Percentiles rank a stretch among this genome's conserved stretches.
These are phyloP conservation scores for Ceyx cyanopectus DNA, from an alignment of 2,113 vertebrate genomes.

Conservation along the genomic window DNA sequence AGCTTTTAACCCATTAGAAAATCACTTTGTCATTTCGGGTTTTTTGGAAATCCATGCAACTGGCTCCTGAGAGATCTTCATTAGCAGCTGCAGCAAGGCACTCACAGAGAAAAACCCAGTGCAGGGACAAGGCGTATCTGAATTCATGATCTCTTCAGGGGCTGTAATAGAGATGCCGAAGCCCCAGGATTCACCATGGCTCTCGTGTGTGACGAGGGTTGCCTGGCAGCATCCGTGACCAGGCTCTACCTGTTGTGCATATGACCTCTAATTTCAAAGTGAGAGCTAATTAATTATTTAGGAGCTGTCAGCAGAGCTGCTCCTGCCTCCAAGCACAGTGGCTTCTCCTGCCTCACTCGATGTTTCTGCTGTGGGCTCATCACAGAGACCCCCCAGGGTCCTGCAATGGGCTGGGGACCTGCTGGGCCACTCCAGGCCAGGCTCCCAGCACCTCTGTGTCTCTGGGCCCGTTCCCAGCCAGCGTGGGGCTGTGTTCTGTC, in stretches of 20 bases:
- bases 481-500: accelerated
- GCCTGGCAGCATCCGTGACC: not conserved
- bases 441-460: accelerated
- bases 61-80: not conserved
- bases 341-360: not conserved
- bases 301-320: conserved; percentile 25
- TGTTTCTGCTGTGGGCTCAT: not conserved
- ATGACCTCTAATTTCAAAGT: conserved; percentile 37
- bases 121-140: not conserved
- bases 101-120: not conserved
- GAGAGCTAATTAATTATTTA: conserved; percentile 68
- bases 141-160: not conserved
- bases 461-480: accelerated
- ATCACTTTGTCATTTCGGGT: not conserved
- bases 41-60: not conserved
- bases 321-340: not conserved
- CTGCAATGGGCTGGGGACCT: accelerated
- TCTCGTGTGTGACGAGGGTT: conserved; percentile 24
- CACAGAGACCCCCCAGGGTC: accelerated
- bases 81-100: not conserved
- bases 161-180: not conserved
- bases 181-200: not conserved
- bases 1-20: not conserved
- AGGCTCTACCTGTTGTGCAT: not conserved
- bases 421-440: accelerated